Evolutionary conservation across 2,797 vertebrate species (phyloP), one percentile per base, ranked within the genome.

Genomic region (Scomberomorus guttatus): DNA sequence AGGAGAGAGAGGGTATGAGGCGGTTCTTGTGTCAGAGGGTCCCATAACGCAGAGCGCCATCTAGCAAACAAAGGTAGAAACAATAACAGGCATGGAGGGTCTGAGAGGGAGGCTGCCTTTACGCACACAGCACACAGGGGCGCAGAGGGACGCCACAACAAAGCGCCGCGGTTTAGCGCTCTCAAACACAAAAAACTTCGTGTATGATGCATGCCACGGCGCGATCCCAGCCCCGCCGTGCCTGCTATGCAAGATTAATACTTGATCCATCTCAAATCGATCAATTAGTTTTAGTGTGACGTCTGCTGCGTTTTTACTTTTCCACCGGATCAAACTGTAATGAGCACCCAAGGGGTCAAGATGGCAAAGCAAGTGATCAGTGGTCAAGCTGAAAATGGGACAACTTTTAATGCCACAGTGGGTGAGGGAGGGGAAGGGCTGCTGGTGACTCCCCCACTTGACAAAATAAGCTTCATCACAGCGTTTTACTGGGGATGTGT

Each of bases 21-120:
- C 82, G 84, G 82, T 58, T 85, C 79, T 76, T 80, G 86, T 91
- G 85, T 76, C 75, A 78, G 89, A 95, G 94, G 91, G 95, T 96
- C 96, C 94, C 96, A 96, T 94, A 95, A 96, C 92, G 87, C 94
- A 95, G 94, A 98, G 98, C 97, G 98, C 97, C 98, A 98, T 96
- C 98, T 98, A 97, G 98, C 95, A 95, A 96, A 95, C 95, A 96
- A 95, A 94, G 80, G 81, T 88, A 93, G 95, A 95, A 97, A 96
- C 93, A 95, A 96, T 96, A 89, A 90, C 71, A 67, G 83, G 82
- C 81, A 71, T 75, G 61, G 80, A 91, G 79, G 87, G 85, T 81
- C 85, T 79, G 79, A 59, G 39, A 80, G 81, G 72, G 69, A 83
- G 79, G 79, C 72, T 83, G 86, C 15, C 77, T 90, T 90, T 85